Conservation (phyloP, 2,113 vertebrate species). For the Cyanocitta stelleri region DNA sequence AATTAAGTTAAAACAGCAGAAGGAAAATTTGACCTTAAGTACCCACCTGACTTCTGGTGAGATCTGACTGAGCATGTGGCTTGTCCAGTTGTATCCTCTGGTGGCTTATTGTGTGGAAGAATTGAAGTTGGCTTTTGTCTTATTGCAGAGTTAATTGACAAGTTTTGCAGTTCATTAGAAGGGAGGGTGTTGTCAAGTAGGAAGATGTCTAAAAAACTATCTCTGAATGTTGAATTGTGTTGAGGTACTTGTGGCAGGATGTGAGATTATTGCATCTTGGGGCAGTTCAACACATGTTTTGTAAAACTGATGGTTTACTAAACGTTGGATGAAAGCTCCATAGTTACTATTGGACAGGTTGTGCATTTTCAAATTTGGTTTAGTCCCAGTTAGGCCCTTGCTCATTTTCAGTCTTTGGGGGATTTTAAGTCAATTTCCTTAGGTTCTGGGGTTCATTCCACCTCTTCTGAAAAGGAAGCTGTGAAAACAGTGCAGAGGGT, state of each 20-base stretch:
- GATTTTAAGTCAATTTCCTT: background rate
- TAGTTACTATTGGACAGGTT: background rate
- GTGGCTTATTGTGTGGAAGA: background rate
- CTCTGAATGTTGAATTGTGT: background rate
- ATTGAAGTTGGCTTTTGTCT: background rate
- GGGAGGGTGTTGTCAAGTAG: background rate
- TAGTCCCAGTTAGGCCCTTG: background rate
- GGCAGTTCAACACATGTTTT: background rate
- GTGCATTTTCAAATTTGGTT: background rate
- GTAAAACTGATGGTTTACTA: background rate
- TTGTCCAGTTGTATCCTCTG: background rate
- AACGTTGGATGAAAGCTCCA: background rate
- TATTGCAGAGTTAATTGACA: background rate
- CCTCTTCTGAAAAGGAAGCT: background rate
- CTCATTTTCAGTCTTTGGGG: background rate
- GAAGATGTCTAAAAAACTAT: background rate
- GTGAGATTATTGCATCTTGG: background rate
- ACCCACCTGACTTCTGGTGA: background rate
- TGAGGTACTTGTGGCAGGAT: background rate
- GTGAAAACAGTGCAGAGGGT: background rate
- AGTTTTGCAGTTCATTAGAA: background rate
- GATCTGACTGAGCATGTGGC: accelerated
- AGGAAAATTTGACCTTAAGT: background rate
- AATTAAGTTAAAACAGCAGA: background rate
- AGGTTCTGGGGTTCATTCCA: background rate